Base-by-base conservation (phyloP, 2,797 vertebrate species). In the Gymnoscopelus braueri region DNA sequence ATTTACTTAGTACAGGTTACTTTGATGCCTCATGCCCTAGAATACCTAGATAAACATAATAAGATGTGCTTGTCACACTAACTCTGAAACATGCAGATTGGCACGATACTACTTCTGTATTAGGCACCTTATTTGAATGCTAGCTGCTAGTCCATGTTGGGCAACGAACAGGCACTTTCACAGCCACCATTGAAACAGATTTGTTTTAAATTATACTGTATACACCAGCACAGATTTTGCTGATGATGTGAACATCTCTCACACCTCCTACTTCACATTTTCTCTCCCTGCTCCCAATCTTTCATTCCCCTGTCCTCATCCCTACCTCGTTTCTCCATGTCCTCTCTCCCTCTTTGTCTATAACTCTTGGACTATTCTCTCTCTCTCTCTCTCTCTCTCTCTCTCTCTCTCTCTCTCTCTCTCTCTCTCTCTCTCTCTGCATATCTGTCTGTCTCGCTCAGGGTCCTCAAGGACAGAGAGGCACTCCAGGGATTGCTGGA, bases 391-490 rank as follows among this genome's bases (percentile, higher is more conserved):
- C 4, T 44, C 10, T 24, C 62, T 48, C 23, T 51, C n/a, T 55
- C 48, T 64, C 55, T 15, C 19, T 58, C 7, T 5, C 8, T 35
- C 29, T 35, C 39, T 57, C 68, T 56, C 35, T 47, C 2, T 72
- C 8, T 67, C 12, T 32, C 1, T 74, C 7, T 39, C 61, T 1
- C 53, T 72, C 69, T 55, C 57, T 59, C 15, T 65, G 49, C 19
- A 4, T 44, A 14, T 65, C 19, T 52, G 9, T 44, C 54, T 54
- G 12, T 59, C 24, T 39, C 15, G 44, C 53, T 1, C 79, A 99
- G 98, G 98, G 98, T 86, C 93, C 81, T 63, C 79, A 90, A 44
- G 98, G 98, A n/a, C 68, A 83, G 80, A 95, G 95, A 86, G 98
- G 97, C 52, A 77, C 84, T 71, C 80, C 93, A 56, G 98, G 98